phyloP scores from a whole-genome alignment of 2,797 vertebrate genomes.

The Aldrovandia affinis region DNA sequence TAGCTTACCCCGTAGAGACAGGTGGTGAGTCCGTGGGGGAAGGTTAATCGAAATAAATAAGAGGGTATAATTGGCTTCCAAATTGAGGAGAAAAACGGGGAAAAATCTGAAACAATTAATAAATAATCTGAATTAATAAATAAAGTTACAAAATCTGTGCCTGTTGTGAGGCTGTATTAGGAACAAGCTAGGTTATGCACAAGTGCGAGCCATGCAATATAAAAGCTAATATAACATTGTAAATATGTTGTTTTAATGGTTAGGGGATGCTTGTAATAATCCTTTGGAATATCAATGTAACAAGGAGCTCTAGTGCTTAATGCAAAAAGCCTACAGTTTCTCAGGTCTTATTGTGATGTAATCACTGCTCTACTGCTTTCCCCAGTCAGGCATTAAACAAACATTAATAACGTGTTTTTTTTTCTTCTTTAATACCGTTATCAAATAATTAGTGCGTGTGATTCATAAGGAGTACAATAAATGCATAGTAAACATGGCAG shows the following conservation, averaged over 20 bases:
- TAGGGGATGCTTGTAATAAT: background rate
- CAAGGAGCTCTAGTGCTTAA: background rate
- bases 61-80: too few relatives aligned
- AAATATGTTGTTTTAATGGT: background rate
- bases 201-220: background rate
- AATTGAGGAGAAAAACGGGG: too few relatives aligned
- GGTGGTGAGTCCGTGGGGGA: too few relatives aligned
- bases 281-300: background rate
- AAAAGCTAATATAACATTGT: background rate
- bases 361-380: background rate
- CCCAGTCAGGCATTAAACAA: background rate
- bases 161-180: too few relatives aligned
- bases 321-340: background rate
- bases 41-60: too few relatives aligned
- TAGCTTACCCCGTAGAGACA: too few relatives aligned
- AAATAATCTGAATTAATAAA: too few relatives aligned
- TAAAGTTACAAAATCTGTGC: too few relatives aligned
- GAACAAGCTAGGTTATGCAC: background rate
- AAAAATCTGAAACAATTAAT: too few relatives aligned
- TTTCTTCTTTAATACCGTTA: background rate
- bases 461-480: background rate
- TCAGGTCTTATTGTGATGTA: background rate
- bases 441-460: background rate
- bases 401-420: background rate
- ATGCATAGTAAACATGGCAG: background rate